phyloP scores from a whole-genome alignment of 2,113 vertebrate species.

The Alouatta palliata region DNA sequence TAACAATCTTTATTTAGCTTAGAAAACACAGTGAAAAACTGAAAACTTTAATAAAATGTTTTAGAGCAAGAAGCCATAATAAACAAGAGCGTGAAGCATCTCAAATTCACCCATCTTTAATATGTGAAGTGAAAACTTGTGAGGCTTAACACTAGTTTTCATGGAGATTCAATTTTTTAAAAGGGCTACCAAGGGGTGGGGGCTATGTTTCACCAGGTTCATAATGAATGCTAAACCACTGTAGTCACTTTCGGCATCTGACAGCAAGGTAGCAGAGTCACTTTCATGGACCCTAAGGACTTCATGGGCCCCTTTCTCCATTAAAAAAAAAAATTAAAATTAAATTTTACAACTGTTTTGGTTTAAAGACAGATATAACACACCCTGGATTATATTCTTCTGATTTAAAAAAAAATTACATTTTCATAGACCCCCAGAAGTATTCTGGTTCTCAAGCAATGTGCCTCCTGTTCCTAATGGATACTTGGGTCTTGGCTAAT shows the following conservation, averaged over 20 bases:
- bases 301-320: not conserved
- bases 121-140: not conserved
- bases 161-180: not conserved
- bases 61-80: not conserved
- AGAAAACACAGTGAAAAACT: not conserved
- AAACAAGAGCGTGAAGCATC: not conserved
- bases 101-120: not conserved
- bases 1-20: not conserved
- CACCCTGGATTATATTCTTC: not conserved
- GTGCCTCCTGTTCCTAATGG: no score
- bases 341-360: not conserved
- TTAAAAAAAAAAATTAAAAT: not conserved
- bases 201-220: not conserved
- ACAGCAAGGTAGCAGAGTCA: not conserved
- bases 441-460: not conserved
- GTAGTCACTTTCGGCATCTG: not conserved
- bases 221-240: not conserved
- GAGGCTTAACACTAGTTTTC: not conserved
- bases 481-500: not conserved
- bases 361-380: not conserved
- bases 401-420: not conserved
- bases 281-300: not conserved
- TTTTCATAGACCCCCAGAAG: not conserved
- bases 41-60: not conserved
- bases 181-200: not conserved